Conservation (phyloP, 2,888 invertebrate genomes). For the Stratiomys singularior region DNA sequence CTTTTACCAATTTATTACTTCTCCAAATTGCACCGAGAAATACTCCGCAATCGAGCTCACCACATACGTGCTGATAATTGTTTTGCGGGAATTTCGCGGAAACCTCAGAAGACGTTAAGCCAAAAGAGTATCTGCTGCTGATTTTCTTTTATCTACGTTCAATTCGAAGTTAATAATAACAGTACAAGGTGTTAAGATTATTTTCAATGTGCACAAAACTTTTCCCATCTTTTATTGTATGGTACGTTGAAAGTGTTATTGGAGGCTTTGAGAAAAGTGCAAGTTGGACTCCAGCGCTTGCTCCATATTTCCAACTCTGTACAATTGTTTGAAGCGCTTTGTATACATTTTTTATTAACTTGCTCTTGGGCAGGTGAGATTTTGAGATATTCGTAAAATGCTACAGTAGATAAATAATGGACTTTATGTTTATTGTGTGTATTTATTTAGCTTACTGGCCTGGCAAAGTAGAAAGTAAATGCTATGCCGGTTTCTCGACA, state of each 20-base stretch:
- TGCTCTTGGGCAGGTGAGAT: not conserved
- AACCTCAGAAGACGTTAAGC: not conserved
- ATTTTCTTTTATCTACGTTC: not conserved
- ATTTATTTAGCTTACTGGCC: slow-evolving; percentile 28
- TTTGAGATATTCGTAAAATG: not conserved
- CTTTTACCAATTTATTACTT: no score
- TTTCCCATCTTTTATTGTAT: not conserved
- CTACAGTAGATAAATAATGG: not conserved
- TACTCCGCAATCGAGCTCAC: no score
- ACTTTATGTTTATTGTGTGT: not conserved
- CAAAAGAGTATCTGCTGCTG: not conserved
- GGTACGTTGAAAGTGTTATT: not conserved
- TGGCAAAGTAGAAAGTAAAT: slow-evolving; percentile 35
- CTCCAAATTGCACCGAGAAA: no score
- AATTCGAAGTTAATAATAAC: not conserved
- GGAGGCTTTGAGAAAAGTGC: not conserved
- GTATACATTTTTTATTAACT: not conserved
- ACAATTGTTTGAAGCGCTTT: not conserved
- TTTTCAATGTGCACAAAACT: not conserved
- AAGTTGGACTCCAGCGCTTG: not conserved
- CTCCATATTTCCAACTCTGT: not conserved
- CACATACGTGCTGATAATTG: no score
- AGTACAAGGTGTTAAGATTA: not conserved
- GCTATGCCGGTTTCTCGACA: not conserved
- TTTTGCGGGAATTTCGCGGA: no score